Evolutionary conservation across 2,797 vertebrate species (phyloP).

Genomic region (Channallabes apus): DNA sequence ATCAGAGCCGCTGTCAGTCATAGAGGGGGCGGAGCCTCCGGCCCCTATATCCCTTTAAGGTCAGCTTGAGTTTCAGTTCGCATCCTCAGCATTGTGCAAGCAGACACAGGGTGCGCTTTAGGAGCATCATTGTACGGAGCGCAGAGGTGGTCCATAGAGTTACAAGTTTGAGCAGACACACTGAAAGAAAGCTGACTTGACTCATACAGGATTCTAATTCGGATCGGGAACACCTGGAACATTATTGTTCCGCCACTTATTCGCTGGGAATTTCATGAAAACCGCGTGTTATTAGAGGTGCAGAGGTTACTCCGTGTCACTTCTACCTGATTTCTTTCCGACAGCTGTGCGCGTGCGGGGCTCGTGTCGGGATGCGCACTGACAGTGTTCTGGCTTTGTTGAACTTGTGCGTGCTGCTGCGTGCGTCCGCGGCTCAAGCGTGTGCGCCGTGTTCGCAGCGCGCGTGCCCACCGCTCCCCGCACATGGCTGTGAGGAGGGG

Average conservation of each 20-base stretch:
- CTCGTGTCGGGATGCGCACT: slow-evolving; percentile 63
- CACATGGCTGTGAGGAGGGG: slow-evolving; percentile 67
- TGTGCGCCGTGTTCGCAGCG: slow-evolving; percentile 74
- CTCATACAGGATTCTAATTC: background rate
- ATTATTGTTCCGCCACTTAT: background rate
- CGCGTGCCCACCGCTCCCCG: slow-evolving; percentile 63
- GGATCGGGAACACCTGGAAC: background rate
- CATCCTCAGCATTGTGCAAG: slow-evolving; percentile 59
- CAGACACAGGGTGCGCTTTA: slow-evolving; percentile 28
- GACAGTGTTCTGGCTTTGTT: slow-evolving; percentile 61
- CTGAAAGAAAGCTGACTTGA: background rate
- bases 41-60: slow-evolving; percentile 71
- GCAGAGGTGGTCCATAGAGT: background rate
- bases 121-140: background rate
- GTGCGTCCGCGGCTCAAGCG: slow-evolving; percentile 63
- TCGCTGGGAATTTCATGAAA: background rate
- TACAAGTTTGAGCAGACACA: background rate
- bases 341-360: background rate
- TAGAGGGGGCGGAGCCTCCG: slow-evolving; percentile 65
- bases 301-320: background rate
- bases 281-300: background rate
- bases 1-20: slow-evolving; percentile 70
- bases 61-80: slow-evolving; percentile 71
- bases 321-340: background rate
- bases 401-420: slow-evolving; percentile 63